phyloP scores from a whole-genome alignment of 2,113 vertebrate species.

The Chloropsis cyanopogon region DNA sequence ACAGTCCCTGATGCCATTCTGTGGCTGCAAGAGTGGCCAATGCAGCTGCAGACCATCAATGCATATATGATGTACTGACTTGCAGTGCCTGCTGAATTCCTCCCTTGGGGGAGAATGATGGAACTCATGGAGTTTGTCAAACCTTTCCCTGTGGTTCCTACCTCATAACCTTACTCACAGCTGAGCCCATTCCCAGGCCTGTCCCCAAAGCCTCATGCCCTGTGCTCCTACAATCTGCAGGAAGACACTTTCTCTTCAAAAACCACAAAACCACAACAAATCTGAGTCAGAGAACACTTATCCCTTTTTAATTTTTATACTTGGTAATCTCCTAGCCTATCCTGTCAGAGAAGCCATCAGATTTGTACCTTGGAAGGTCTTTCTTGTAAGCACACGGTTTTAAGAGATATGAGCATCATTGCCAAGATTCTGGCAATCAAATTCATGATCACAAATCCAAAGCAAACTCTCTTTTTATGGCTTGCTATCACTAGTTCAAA shows the following conservation, averaged over 20 bases:
- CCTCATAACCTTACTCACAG: background rate
- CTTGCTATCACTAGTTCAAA: background rate
- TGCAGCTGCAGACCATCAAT: background rate
- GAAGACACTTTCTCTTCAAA: background rate
- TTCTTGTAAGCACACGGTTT: background rate
- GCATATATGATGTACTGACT: rapidly evolving
- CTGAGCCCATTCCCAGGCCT: background rate
- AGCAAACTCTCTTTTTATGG: background rate
- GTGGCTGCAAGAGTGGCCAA: rapidly evolving
- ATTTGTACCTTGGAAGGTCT: background rate
- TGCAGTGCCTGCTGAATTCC: background rate
- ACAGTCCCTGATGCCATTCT: background rate
- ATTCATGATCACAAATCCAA: background rate
- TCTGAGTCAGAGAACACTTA: background rate
- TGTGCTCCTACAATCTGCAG: background rate
- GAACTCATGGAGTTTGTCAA: background rate
- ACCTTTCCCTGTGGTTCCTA: background rate
- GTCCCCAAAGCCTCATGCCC: background rate
- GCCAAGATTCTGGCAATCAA: background rate
- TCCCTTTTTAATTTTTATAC: background rate
- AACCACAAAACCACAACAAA: background rate
- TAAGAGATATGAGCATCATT: background rate
- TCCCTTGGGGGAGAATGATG: background rate
- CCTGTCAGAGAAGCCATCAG: background rate
- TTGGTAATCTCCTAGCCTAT: background rate